Conservation (phyloP, 2,888 invertebrate genomes). For the Sphinx pinastri region DNA sequence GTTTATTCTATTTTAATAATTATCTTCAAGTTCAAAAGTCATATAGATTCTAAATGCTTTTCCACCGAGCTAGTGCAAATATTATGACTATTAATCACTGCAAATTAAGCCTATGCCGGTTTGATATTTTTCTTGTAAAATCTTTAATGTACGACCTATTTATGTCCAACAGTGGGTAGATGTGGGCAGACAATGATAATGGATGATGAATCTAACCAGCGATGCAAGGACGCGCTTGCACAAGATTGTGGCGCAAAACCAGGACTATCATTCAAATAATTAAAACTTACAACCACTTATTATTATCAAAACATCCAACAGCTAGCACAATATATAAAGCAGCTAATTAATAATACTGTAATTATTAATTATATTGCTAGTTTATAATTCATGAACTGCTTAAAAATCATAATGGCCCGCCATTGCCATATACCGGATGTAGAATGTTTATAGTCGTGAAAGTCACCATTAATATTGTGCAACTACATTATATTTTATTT, state of each 20-base stretch:
- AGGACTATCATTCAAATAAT: neutral
- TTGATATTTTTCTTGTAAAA: too few species aligned
- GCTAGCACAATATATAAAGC: neutral
- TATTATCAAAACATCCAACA: neutral
- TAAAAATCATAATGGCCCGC: slow-evolving; percentile 25
- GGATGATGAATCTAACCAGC: too few species aligned
- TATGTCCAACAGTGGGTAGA: too few species aligned
- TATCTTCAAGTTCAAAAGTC: slow-evolving; percentile 12
- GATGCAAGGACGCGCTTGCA: neutral
- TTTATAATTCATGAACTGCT: slow-evolving; percentile 25
- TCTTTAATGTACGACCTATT: too few species aligned
- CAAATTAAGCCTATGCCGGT: too few species aligned
- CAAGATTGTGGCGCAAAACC: neutral
- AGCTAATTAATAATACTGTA: neutral
- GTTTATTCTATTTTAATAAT: neutral
- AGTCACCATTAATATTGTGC: slow-evolving; percentile 52
- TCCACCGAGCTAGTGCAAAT: neutral
- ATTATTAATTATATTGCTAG: slow-evolving; percentile 12
- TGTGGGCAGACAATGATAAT: too few species aligned
- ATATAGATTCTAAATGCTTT: neutral
- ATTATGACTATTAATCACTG: neutral
- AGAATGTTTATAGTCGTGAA: slow-evolving; percentile 45
- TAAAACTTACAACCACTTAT: too few species aligned
- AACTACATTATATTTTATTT: slow-evolving; percentile 48
- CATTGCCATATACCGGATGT: slow-evolving; percentile 39